A percentile compares a stretch with the other conserved stretches of the same genome.
Evolutionary conservation across 2,113 vertebrate genomes (phyloP).

Genomic region (Antidorcas marsupialis): DNA sequence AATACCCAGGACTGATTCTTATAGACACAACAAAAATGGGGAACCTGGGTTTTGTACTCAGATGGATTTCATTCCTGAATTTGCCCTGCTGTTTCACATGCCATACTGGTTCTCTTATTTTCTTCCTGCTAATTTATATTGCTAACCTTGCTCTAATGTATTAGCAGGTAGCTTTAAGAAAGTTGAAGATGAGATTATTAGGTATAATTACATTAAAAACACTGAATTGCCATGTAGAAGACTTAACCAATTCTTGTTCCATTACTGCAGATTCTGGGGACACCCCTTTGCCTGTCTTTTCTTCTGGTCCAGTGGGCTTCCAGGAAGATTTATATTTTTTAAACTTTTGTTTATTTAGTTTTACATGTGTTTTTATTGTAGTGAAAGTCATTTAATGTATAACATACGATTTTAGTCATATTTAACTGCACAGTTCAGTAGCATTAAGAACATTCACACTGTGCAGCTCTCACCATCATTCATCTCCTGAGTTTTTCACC

Average conservation of each 20-base stretch:
- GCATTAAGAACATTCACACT: neutral
- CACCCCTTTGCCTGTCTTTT: neutral
- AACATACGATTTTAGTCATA: neutral
- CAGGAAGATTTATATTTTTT: neutral
- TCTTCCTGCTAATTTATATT: neutral
- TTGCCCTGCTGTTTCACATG: neutral
- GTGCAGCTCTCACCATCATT: neutral
- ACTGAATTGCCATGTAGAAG: neutral
- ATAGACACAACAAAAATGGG: neutral
- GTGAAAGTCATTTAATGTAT: neutral
- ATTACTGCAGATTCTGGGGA: neutral
- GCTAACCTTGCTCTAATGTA: neutral
- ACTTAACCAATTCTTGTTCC: neutral
- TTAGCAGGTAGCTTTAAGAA: neutral
- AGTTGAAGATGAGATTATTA: neutral
- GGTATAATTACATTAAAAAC: neutral
- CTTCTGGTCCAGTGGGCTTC: neutral
- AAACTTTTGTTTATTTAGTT: neutral
- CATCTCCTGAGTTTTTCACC: neutral
- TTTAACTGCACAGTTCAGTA: neutral
- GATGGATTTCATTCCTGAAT: neutral
- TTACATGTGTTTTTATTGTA: neutral
- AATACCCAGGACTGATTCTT: too few relatives aligned
- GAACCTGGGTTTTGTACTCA: neutral
- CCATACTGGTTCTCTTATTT: neutral